Evolutionary conservation across 2,888 invertebrate species (phyloP).

Genomic region (Diachrysia chrysitis): DNA sequence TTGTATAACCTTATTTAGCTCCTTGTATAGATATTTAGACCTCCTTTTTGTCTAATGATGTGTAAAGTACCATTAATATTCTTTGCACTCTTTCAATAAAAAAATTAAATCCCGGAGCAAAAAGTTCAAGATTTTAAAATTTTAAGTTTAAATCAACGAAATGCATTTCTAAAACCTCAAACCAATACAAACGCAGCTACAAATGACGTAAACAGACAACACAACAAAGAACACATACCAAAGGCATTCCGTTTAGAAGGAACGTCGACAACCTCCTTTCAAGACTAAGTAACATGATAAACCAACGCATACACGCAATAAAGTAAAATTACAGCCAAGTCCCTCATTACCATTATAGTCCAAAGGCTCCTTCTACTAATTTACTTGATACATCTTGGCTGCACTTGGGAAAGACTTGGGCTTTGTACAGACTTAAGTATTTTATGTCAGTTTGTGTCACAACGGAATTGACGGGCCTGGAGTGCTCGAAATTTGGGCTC

Average conservation of each 20-base stretch:
- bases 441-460: neutral
- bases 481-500: too few relatives aligned
- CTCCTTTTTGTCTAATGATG: too few relatives aligned
- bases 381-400: slow-evolving; percentile 37
- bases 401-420: slow-evolving; percentile 24
- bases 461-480: neutral
- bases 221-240: neutral
- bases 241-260: neutral
- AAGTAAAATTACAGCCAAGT: slow-evolving; percentile 39
- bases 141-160: too few relatives aligned
- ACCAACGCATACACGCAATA: slow-evolving; percentile 26
- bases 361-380: slow-evolving; percentile 27
- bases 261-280: slow-evolving; percentile 13
- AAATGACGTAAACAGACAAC: neutral
- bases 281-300: slow-evolving; percentile 13
- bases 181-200: neutral
- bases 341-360: slow-evolving; percentile 29
- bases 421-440: neutral
- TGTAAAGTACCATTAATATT: too few relatives aligned
- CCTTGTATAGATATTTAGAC: too few relatives aligned
- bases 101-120: too few relatives aligned
- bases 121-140: too few relatives aligned
- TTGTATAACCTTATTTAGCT: too few relatives aligned
- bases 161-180: neutral
- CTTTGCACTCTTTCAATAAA: too few relatives aligned